Base-by-base conservation (phyloP, 2,888 invertebrate genomes). In the Salpingus planirostris region DNA sequence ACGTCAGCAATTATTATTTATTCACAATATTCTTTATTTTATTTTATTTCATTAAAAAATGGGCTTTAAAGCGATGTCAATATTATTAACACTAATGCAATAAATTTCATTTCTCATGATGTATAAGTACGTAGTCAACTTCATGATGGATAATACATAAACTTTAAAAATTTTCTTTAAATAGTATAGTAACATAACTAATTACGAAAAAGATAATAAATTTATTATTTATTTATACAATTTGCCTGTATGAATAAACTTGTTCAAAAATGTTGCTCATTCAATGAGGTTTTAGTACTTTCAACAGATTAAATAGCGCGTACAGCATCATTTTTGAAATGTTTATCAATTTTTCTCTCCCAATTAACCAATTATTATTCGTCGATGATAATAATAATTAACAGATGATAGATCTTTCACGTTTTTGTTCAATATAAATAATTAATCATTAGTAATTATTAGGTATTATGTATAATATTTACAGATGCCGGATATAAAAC, bases 41-140 rank as follows among this genome's bases (percentile, higher is more conserved):
- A n/a, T n/a, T n/a, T n/a, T n/a, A n/a, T 52, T 61, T 58, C 54
- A 59, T 62, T 62, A 64, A 64, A 65, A 65, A 64, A 60, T 62
- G 63, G 62, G 60, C 58, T 58, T 55, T 57, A 65, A 7, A 64
- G 63, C 62, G 59, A 62, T 62, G 57, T 60, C 60, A 58, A 60
- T 60, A 59, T 56, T 53, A 52, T 52, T 61, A 64, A 64, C 59
- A 63, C 62, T 64, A 63, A 63, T 63, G 62, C 61, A 64, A 62
- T 8, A n/a, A n/a, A n/a, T n/a, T n/a, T n/a, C n/a, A 60, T 49
- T 55, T 56, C 44, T 54, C 59, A 55, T 54, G 55, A 60, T 59
- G 49, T 47, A 57, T 61, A 59, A 59, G 55, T 61, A 59, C 55
- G 59, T 59, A 57, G 54, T 55, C 29, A 36, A 38, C 49, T 52